Evolutionary conservation across 2,888 invertebrate species (phyloP).

Genomic region (Athripsodes cinereus): DNA sequence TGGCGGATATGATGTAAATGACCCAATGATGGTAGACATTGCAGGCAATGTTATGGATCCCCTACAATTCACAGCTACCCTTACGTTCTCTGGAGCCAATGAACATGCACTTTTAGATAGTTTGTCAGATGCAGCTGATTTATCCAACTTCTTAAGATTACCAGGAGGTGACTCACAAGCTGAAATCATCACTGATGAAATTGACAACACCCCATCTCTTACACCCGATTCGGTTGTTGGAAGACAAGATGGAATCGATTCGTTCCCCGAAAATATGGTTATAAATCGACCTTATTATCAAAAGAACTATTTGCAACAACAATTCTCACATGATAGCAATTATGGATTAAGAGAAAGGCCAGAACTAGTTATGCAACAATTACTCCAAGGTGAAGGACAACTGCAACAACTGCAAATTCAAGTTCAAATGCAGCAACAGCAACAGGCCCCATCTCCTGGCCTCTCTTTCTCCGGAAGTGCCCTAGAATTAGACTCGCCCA

Average conservation of each 20-base stretch:
- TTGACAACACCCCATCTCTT: constrained; percentile 67
- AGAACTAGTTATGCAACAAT: constrained; percentile 50
- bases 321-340: constrained; percentile 48
- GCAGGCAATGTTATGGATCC: constrained; percentile 73
- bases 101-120: constrained; percentile 73
- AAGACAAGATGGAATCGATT: constrained; percentile 58
- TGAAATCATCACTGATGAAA: constrained; percentile 61
- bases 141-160: constrained; percentile 66
- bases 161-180: constrained; percentile 56
- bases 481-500: constrained; percentile 63
- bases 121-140: constrained; percentile 72
- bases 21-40: constrained; percentile 81
- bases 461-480: constrained; percentile 61
- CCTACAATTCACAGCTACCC: constrained; percentile 72
- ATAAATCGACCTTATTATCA: constrained; percentile 53
- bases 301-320: constrained; percentile 44
- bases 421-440: constrained; percentile 59
- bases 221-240: constrained; percentile 60
- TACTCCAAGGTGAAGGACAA: constrained; percentile 53
- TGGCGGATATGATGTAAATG: constrained; percentile 59
- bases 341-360: constrained; percentile 58
- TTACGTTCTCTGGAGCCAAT: constrained; percentile 72
- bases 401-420: constrained; percentile 63
- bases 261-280: constrained; percentile 70
- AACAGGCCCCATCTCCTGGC: constrained; percentile 47